These are phyloP conservation scores for Hyaena hyaena DNA, from an alignment of 2,113 vertebrate genomes.

Conservation along the genomic window DNA sequence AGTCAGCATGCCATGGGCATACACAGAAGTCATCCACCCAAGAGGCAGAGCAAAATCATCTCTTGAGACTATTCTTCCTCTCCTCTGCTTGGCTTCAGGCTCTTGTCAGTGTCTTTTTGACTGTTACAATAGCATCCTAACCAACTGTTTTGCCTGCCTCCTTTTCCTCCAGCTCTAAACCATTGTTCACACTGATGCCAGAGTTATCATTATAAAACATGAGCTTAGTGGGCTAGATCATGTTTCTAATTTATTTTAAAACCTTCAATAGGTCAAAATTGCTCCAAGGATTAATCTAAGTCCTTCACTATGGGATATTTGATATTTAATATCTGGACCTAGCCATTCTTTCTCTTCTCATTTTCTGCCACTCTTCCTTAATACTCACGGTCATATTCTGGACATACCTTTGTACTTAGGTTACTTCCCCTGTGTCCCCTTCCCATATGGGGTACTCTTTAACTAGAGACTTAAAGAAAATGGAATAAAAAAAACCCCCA, in stretches of 20 bases:
- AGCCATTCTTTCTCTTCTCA: not conserved
- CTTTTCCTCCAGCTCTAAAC: not conserved
- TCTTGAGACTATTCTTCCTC: not conserved
- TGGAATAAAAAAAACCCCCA: not conserved
- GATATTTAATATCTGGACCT: not conserved
- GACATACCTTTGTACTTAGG: not conserved
- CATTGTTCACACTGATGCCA: not conserved
- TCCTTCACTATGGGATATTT: not conserved
- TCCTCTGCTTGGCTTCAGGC: not conserved
- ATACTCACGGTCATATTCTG: not conserved
- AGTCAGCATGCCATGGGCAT: no score
- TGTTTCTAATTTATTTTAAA: not conserved
- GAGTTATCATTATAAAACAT: not conserved
- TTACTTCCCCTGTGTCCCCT: not conserved
- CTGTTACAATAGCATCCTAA: not conserved
- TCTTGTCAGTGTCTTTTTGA: not conserved
- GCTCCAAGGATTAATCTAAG: not conserved
- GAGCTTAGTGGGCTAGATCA: not conserved
- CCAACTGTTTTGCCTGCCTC: not conserved
- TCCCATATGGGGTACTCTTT: not conserved
- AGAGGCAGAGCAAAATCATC: not conserved
- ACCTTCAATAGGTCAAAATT: not conserved
- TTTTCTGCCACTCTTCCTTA: not conserved
- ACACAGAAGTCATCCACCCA: no score
- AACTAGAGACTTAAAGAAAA: constrained; percentile 10